Evolutionary conservation across 2,113 vertebrate genomes (phyloP), one percentile per base, ranked within the genome.

Genomic region (Corythoichthys haematopterus): DNA sequence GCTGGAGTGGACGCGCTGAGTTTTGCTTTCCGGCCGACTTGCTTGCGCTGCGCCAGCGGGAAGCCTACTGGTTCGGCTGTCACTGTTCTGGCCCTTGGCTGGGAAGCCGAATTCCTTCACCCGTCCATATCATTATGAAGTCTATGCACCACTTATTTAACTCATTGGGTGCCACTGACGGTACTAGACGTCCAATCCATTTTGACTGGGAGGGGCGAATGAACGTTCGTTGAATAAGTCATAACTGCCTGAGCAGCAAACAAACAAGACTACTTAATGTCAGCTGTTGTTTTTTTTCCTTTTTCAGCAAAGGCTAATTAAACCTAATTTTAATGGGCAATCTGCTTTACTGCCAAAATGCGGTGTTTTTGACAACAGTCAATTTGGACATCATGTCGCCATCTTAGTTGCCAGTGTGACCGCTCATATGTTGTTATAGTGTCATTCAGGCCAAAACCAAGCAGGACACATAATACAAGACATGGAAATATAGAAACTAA

Each of bases 401-500:
- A 48, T 50, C 62, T 59, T 38, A 45, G n/a, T 37, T 4, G 10
- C 46, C 46, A 50, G n/a, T 13, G 2, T 46, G 46, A 64, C 45
- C 46, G 33, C 62, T 64, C 46, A 48, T 50, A 64, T 48, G 46
- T 64, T 64, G 62, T 64, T 48, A 47, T 13, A 61, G 62, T 48
- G 28, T 50, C 62, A 36, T 64, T 48, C 8, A 7, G 46, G 46
- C 62, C 46, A 63, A 62, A 62, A 46, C 40, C 4, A 28, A 47
- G 61, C 13, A 3, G 14, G 46, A 64, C 13, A 64, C 28, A 35
- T 45, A 64, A 64, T 64, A 64, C 8, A 64, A 33, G 62, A 64
- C 37, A 59, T 65, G 46, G 62, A 71, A 58, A 71, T 56, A 40
- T 9, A 50, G 45, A 58, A 51, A 59, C 62, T 56, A 11, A 60